Evolutionary conservation across 2,888 invertebrate genomes (phyloP).

Genomic region (Cremastinae sp.): DNA sequence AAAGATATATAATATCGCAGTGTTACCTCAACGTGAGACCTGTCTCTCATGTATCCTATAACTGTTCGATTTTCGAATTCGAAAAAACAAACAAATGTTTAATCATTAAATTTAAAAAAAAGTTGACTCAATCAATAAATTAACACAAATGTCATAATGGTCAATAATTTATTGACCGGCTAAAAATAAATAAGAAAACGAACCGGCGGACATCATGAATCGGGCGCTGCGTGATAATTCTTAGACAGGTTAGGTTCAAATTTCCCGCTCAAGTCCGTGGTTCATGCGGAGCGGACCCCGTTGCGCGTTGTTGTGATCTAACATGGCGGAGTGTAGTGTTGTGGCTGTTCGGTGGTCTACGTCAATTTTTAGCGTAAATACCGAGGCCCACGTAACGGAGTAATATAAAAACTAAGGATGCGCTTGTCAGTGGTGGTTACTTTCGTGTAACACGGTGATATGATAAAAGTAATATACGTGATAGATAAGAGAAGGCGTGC

Average conservation of each 20-base stretch:
- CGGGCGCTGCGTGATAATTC: not conserved
- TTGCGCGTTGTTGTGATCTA: constrained; percentile 87
- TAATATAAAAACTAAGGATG: constrained; percentile 60
- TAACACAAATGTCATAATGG: not conserved
- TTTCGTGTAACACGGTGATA: constrained; percentile 38
- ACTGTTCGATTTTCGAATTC: constrained; percentile 41
- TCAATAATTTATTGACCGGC: not conserved
- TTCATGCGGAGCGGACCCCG: constrained; percentile 81
- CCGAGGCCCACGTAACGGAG: constrained; percentile 64
- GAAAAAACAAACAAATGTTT: constrained; percentile 1
- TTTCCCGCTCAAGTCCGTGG: constrained; percentile 78
- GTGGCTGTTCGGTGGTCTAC: constrained; percentile 82
- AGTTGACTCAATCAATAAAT: constrained; percentile 1
- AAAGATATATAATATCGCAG: constrained; percentile 63
- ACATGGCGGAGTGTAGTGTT: constrained; percentile 86
- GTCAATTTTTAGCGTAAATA: constrained; percentile 79
- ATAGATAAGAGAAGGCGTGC: constrained; percentile 40
- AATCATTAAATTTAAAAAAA: constrained; percentile 13
- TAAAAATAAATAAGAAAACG: not conserved
- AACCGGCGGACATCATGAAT: not conserved
- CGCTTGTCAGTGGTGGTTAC: constrained; percentile 52
- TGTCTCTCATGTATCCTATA: constrained; percentile 2
- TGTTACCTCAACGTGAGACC: constrained; percentile 21
- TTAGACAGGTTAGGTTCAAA: constrained; percentile 61
- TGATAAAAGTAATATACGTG: constrained; percentile 36